These are phyloP conservation scores for Manis javanica DNA, from an alignment of 2,797 vertebrate genomes.

Conservation along the genomic window DNA sequence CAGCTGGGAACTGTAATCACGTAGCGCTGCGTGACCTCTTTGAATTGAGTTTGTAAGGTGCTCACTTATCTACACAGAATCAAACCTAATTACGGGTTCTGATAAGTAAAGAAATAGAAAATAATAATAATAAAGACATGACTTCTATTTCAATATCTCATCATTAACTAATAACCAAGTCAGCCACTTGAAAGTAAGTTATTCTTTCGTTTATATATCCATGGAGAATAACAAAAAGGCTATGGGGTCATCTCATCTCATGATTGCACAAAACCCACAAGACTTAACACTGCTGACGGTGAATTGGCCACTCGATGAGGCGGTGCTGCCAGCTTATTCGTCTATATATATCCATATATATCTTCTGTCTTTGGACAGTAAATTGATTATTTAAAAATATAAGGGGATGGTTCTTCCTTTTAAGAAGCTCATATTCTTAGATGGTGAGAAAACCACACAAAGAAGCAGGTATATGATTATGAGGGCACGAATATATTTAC, in stretches of 20 bases:
- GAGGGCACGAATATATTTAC: background rate
- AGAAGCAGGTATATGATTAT: background rate
- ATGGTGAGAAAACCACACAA: background rate
- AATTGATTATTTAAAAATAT: background rate
- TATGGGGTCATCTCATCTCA: no score
- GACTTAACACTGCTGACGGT: no score
- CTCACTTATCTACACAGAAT: background rate
- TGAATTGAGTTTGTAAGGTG: background rate
- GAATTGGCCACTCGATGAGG: no score
- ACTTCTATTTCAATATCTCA: background rate
- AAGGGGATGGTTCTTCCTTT: background rate
- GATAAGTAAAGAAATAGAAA: background rate
- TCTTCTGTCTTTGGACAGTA: background rate
- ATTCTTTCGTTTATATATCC: background rate
- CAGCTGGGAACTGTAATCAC: background rate
- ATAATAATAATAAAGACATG: background rate
- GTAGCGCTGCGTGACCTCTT: fast-evolving
- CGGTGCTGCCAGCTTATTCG: no score
- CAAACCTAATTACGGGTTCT: background rate
- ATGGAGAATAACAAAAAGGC: no score
- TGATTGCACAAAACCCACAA: no score
- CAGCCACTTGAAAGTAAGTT: background rate
- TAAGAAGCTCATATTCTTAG: background rate
- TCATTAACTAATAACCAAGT: background rate
- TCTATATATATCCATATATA: no score